These are phyloP conservation scores for Muntiacus muntjak DNA, from an alignment of 2,113 vertebrate genomes.

Conservation along the genomic window DNA sequence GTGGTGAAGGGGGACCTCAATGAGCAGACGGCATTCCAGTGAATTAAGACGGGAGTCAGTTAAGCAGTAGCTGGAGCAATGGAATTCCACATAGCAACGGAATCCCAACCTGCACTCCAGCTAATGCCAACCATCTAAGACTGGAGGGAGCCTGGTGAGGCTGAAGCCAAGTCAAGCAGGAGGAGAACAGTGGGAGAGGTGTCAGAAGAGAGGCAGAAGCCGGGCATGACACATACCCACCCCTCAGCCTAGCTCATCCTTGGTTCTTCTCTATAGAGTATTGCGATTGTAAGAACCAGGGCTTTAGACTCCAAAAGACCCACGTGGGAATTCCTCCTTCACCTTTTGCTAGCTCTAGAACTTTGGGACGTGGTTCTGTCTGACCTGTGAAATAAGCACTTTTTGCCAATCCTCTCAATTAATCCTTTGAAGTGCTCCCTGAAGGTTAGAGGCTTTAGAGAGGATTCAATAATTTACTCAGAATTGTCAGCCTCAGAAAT, in stretches of 20 bases:
- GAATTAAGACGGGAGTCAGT: background rate
- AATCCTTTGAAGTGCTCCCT: background rate
- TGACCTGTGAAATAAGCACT: background rate
- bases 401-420: background rate
- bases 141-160: background rate
- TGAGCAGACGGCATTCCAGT: background rate
- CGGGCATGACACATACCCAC: background rate
- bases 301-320: background rate
- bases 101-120: background rate
- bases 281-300: background rate
- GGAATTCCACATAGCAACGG: background rate
- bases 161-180: background rate
- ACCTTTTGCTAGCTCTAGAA: background rate
- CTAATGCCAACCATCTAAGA: background rate
- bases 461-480: background rate
- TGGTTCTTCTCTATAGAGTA: background rate
- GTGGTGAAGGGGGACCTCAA: background rate
- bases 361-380: background rate
- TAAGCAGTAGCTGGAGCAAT: too few species aligned
- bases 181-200: background rate
- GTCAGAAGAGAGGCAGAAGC: background rate
- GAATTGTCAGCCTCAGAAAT: background rate
- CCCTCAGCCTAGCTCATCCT: background rate
- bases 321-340: rapidly evolving
- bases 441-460: background rate